Evolutionary conservation across 2,113 vertebrate genomes (phyloP), one percentile per base, ranked within the genome.

Genomic region (Carlito syrichta): DNA sequence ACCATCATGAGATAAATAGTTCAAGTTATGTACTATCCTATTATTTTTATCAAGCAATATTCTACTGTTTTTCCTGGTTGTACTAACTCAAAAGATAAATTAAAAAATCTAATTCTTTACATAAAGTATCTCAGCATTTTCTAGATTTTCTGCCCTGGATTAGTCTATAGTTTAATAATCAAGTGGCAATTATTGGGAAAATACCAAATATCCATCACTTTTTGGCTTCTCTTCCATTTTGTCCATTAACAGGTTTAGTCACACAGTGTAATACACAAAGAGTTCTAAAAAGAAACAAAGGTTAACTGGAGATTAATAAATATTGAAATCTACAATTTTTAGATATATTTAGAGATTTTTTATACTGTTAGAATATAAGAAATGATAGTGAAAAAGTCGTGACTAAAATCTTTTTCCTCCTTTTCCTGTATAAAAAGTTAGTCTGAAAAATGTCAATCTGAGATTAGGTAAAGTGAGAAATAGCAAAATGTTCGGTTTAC

Each of bases 401-500:
- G 30, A 69, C 27, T 76, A 62, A 74, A 69, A 1, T 60, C 27
- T 86, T 38, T 8, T 12, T 81, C 38, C 20, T 40, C 20, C 4
- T 7, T 9, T 60, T 85, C 50, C 19, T 3, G 32, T 82, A 56
- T 58, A 95, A 88, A 89, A 71, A 66, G n/a, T 89, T 78, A 60
- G n/a, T 81, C 35, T 89, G 38, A 58, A 35, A 86, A 97, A 66
- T 74, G 27, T 27, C 6, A 50, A 7, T 62, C 20, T 77, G 88
- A 95, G 60, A 86, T 89, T 95, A 73, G 92, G 40, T 77, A 69
- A 97, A 30, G 60, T n/a, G 43, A 60, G 89, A 82, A 71, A 45
- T 38, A 92, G 52, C 85, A 94, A 94, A 97, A 89, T 89, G 68
- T 89, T 97, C 94, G 63, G 45, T n/a, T 76, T 86, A 94, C 13